phyloP scores from a whole-genome alignment of 2,888 invertebrate genomes.

The Nomada fucata region DNA sequence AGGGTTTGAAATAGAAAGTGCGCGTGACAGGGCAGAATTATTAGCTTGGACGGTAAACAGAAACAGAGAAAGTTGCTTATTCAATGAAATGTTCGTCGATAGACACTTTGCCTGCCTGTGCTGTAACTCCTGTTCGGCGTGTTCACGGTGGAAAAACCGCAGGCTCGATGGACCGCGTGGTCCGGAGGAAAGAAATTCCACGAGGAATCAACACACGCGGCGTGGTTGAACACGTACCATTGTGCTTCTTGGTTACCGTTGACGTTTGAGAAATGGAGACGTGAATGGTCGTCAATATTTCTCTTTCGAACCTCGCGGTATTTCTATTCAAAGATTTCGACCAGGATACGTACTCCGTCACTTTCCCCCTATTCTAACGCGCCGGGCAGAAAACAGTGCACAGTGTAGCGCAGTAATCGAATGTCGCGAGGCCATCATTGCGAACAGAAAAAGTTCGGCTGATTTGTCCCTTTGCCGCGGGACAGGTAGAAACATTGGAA shows the following conservation, averaged over 20 bases:
- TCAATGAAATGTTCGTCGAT: slow-evolving; percentile 5
- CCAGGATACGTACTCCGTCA: not conserved
- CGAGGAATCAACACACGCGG: not conserved
- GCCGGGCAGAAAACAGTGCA: no score
- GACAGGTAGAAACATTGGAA: not conserved
- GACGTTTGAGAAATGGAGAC: not conserved
- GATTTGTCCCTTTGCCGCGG: no score
- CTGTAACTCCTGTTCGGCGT: slow-evolving; percentile 23
- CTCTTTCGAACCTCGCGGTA: not conserved
- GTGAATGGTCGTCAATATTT: not conserved
- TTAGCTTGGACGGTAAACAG: slow-evolving; percentile 12
- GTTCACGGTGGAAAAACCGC: slow-evolving; percentile 24
- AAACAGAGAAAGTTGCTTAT: slow-evolving; percentile 34
- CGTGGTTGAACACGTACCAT: slow-evolving; percentile 20
- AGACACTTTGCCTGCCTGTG: slow-evolving; percentile 16
- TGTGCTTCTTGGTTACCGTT: not conserved
- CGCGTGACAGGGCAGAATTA: not conserved
- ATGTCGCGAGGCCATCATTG: no score
- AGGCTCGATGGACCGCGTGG: not conserved
- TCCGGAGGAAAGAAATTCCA: slow-evolving; percentile 11
- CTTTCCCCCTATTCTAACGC: no score
- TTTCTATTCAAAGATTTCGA: not conserved
- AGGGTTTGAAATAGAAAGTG: not conserved
- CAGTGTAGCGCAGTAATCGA: no score
- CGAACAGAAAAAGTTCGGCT: no score